Conservation (phyloP, 2,113 vertebrate genomes). For the Brevimyrus niger region DNA sequence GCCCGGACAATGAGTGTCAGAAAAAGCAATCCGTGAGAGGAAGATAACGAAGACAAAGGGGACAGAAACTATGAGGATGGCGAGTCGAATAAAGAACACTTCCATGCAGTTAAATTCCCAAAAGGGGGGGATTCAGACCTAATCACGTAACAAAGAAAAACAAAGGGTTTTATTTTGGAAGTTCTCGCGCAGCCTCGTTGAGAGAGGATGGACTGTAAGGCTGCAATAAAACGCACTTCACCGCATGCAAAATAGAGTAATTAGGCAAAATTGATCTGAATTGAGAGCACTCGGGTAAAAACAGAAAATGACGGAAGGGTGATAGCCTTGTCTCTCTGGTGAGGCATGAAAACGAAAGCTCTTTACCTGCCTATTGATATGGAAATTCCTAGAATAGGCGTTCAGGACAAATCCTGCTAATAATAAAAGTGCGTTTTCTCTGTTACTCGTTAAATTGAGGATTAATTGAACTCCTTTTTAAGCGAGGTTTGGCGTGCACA, state of each 20-base stretch:
- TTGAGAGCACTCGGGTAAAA: slow-evolving; percentile 57
- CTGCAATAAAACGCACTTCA: slow-evolving; percentile 44
- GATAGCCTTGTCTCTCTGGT: slow-evolving; percentile 36
- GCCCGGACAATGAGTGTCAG: background rate
- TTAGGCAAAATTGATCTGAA: slow-evolving; percentile 61
- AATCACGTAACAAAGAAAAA: slow-evolving; percentile 19
- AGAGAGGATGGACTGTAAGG: slow-evolving; percentile 39
- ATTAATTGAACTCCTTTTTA: slow-evolving; percentile 52
- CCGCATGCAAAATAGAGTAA: slow-evolving; percentile 52
- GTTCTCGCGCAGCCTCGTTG: slow-evolving; percentile 39
- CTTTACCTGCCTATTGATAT: slow-evolving; percentile 59
- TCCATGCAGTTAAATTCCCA: background rate
- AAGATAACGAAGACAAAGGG: background rate
- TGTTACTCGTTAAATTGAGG: slow-evolving; percentile 38
- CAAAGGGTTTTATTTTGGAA: slow-evolving; percentile 27
- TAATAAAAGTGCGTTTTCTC: slow-evolving; percentile 40
- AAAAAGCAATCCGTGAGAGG: background rate
- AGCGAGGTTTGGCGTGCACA: slow-evolving; percentile 40
- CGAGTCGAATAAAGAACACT: background rate
- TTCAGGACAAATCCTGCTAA: slow-evolving; percentile 43
- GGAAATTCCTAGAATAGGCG: slow-evolving; percentile 44
- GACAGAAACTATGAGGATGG: background rate
- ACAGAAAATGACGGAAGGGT: slow-evolving; percentile 43
- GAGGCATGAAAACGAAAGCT: slow-evolving; percentile 40
- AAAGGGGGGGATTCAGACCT: slow-evolving; percentile 1